These are phyloP conservation scores for Pipistrellus pygmaeus DNA, from an alignment of 2,797 vertebrate species.

Conservation along the genomic window DNA sequence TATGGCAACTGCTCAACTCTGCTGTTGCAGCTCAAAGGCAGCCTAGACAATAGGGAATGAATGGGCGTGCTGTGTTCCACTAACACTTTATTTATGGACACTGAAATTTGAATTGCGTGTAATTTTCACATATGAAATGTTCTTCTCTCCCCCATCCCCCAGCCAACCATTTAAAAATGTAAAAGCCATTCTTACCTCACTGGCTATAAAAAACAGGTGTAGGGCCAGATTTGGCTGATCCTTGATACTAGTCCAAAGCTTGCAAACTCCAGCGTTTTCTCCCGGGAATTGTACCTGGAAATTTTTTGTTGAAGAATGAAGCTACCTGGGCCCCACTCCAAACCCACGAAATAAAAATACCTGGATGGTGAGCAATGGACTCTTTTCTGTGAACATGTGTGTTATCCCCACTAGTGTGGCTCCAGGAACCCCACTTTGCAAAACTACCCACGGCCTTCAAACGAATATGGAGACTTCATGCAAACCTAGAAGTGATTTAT, in stretches of 20 bases:
- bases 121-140: constrained; percentile 38
- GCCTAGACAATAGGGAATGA: neutral
- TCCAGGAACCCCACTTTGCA: neutral
- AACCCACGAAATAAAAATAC: constrained; percentile 34
- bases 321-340: neutral
- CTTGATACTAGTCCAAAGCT: neutral
- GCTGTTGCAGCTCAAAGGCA: neutral
- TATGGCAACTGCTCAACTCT: neutral
- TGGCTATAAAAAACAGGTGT: neutral
- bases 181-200: constrained; percentile 37
- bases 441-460: neutral
- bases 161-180: neutral
- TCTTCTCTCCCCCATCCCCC: neutral
- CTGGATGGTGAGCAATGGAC: neutral
- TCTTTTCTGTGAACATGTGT: neutral
- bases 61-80: neutral
- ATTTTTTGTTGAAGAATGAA: neutral
- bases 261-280: neutral
- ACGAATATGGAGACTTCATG: neutral
- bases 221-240: neutral
- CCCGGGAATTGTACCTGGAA: neutral
- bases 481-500: constrained; percentile 11
- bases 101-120: neutral
- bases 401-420: neutral
- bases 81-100: neutral